Evolutionary conservation across 2,797 vertebrate genomes (phyloP).

Genomic region (Crypturellus tataupa): DNA sequence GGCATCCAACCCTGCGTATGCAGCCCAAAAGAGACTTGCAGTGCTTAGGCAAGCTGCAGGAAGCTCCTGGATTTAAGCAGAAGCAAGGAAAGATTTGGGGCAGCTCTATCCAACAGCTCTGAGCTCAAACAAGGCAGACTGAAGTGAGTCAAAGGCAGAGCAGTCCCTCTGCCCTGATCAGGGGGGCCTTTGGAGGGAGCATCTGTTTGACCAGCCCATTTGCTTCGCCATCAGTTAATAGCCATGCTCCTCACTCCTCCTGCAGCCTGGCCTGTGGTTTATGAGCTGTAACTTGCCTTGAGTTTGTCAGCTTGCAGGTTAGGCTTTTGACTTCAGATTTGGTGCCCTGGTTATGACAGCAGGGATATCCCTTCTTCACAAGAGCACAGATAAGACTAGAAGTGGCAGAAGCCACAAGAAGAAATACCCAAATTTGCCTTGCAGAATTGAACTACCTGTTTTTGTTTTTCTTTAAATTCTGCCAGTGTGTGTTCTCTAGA

Average conservation of each 20-base stretch:
- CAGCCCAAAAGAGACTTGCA: neutral
- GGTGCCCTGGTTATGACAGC: neutral
- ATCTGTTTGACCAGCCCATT: neutral
- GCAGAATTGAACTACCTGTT: neutral
- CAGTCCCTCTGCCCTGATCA: neutral
- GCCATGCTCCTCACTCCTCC: neutral
- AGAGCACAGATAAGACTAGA: neutral
- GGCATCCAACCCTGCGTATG: neutral
- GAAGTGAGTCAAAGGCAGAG: neutral
- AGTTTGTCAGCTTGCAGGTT: neutral
- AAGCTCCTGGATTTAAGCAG: neutral
- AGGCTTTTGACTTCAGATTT: neutral
- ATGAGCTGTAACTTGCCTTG: rapidly evolving
- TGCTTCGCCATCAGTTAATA: too few species aligned
- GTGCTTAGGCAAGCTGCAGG: neutral
- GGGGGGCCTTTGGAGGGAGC: neutral
- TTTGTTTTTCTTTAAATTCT: neutral
- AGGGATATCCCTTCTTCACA: slow-evolving; percentile 3
- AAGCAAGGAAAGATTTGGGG: neutral
- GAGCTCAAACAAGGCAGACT: neutral
- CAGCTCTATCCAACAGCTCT: neutral
- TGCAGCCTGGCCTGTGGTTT: neutral
- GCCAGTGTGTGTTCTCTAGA: neutral
- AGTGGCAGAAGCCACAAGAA: neutral
- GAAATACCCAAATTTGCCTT: neutral